Percentiles rank a stretch among this genome's conserved stretches.
These are phyloP conservation scores for Marisa cornuarietis DNA, from an alignment of 1,140 invertebrate species.

Conservation along the genomic window DNA sequence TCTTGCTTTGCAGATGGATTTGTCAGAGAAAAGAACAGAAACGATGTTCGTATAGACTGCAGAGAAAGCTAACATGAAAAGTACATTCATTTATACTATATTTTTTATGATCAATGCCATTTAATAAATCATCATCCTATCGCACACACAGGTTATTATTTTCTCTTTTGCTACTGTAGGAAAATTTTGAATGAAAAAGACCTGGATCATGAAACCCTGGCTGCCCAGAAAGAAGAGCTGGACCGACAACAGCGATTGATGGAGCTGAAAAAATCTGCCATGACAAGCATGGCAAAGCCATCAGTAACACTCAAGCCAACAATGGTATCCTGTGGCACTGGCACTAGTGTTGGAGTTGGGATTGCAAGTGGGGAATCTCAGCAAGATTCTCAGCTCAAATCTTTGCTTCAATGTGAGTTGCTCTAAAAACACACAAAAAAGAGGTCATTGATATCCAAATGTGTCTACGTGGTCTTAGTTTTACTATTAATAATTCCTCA, in stretches of 20 bases:
- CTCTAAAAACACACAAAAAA: too few species aligned
- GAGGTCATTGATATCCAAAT: too few species aligned
- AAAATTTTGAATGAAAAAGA: slow-evolving; percentile 93
- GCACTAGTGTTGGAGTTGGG: slow-evolving; percentile 34
- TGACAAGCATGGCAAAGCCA: slow-evolving; percentile 1
- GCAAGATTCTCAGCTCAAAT: slow-evolving; percentile 62
- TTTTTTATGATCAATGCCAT: slow-evolving; percentile 5
- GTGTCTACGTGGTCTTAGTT: too few species aligned
- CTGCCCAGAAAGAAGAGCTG: slow-evolving; percentile 90
- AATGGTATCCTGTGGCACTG: slow-evolving; percentile 22
- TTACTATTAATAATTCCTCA: too few species aligned
- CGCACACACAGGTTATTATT: too few species aligned
- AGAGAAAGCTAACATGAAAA: not conserved
- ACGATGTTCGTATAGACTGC: too few species aligned
- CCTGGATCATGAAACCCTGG: slow-evolving; percentile 89
- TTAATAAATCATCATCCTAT: not conserved
- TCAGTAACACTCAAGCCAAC: slow-evolving; percentile 12
- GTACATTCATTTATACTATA: not conserved
- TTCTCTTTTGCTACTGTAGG: slow-evolving; percentile 67
- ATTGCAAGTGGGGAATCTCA: slow-evolving; percentile 39
- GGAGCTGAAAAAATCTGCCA: slow-evolving; percentile 51
- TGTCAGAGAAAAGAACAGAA: too few species aligned
- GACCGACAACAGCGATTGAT: slow-evolving; percentile 73
- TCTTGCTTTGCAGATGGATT: too few species aligned
- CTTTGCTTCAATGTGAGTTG: slow-evolving; percentile 56